phyloP scores from a whole-genome alignment of 2,797 vertebrate species.

The Molossus molossus region DNA sequence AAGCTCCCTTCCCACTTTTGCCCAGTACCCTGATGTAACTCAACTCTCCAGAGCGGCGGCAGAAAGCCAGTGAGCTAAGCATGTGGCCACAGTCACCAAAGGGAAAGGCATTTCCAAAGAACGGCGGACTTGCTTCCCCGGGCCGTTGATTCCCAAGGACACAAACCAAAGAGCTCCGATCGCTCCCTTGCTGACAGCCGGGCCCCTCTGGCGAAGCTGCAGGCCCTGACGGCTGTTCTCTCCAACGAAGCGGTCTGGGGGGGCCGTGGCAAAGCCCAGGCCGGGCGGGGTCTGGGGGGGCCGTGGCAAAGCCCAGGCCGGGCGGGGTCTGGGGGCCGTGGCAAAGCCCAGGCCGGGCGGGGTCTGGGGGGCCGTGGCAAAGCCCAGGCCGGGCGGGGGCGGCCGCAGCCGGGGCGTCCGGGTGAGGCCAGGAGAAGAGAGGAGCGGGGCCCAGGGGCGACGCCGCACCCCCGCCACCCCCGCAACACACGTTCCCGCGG shows the following conservation, averaged over 20 bases:
- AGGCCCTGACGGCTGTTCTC: background rate
- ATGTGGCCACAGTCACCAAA: background rate
- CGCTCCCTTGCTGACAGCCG: background rate
- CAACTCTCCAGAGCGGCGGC: background rate
- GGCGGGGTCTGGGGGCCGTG: slow-evolving; percentile 43
- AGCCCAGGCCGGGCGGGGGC: slow-evolving; percentile 50
- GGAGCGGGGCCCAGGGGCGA: background rate
- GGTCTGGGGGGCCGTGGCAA: too few species aligned
- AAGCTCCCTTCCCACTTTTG: background rate
- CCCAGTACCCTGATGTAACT: background rate
- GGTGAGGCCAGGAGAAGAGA: slow-evolving; percentile 40
- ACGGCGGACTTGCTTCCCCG: background rate
- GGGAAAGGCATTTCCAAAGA: slow-evolving; percentile 36
- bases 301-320: background rate
- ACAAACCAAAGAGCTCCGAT: background rate
- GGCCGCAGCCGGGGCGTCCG: background rate
- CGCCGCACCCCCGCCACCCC: background rate
- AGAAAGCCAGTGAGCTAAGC: background rate
- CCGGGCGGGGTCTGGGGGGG: slow-evolving; percentile 49
- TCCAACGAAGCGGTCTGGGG: slow-evolving; percentile 53
- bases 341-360: slow-evolving; percentile 24
- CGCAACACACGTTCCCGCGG: background rate
- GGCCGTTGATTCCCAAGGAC: background rate
- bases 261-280: background rate
- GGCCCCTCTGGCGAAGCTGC: background rate